Base-by-base conservation (phyloP, 2,888 invertebrate species). In the Athetis lepigone region DNA sequence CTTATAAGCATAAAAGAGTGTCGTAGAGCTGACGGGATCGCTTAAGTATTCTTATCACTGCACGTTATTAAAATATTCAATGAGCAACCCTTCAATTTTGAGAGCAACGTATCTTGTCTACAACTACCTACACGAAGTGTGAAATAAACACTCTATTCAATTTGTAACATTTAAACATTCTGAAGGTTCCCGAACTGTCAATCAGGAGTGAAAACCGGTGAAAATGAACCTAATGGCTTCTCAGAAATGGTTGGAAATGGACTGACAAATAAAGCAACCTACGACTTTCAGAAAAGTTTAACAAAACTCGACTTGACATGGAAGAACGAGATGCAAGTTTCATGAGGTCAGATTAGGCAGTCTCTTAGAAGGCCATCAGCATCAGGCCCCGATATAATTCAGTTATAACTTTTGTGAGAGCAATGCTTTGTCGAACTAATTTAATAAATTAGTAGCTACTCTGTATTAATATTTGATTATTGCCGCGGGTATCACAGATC, bases 31-130 rank as follows among this genome's bases (percentile, higher is more conserved):
- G 75, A 75, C 65, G 67, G 74, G 81, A 77, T 80, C 80, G 62
- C 79, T 88, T 84, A 83, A 87, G 85, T 80, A 88, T 87, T 85
- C 86, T 86, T 87, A 86, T 88, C 86, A 86, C 79, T 79, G 85
- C 75, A 79, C 71, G 83, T 84, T 85, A 82, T 83, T 88, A 86
- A 87, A 88, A 87, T 89, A 89, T 89, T 89, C 84, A 87, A 82
- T 80, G 81, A 82, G 78, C 69, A 78, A 76, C 70, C 71, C 76
- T 80, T 78, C 77, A 82, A 83, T 82, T 83, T 83, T 69, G 60
- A 61, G 68, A 68, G 68, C 70, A 79, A 76, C 71, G 66, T 71
- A 77, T 80, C 80, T 78, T 78, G 75, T 73, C 23, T 60, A 29
- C 39, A 21, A 61, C 52, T 40, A 39, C 42, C 39, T 13, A 33